Percentiles rank a stretch among this genome's conserved stretches.
These are phyloP conservation scores for Papilio glaucus DNA, from an alignment of 1,140 invertebrate genomes.

Conservation along the genomic window DNA sequence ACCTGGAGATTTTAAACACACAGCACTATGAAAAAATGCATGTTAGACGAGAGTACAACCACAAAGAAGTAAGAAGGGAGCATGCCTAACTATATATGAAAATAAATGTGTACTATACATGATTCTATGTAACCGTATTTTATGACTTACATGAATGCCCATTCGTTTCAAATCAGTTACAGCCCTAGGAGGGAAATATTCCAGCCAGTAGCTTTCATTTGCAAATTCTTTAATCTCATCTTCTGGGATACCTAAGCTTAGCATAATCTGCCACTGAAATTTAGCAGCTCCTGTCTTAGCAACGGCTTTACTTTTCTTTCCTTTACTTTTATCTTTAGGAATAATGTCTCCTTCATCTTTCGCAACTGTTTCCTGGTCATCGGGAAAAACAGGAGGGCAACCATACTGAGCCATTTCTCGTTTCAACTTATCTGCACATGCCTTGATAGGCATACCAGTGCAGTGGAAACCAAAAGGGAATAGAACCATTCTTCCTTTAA, in stretches of 20 bases:
- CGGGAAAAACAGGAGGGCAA: conserved; percentile 96
- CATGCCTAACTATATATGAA: no score
- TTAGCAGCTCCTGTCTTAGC: conserved; percentile 95
- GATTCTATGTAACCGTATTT: background rate
- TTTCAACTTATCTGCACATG: conserved; percentile 98
- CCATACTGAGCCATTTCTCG: conserved; percentile 97
- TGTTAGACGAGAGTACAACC: no score
- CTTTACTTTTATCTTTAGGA: conserved; percentile 97
- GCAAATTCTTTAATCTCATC: conserved; percentile 97
- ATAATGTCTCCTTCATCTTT: conserved; percentile 85
- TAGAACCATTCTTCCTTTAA: conserved; percentile 95
- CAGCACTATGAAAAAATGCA: no score
- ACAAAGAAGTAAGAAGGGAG: no score
- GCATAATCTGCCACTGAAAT: conserved; percentile 99
- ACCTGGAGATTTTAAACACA: no score
- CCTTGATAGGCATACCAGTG: conserved; percentile 98
- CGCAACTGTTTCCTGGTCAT: conserved; percentile 77
- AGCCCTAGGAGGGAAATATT: conserved; percentile 97
- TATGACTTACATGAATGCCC: conserved; percentile 91
- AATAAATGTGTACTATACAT: no score
- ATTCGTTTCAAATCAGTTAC: conserved; percentile 94
- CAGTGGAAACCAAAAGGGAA: conserved; percentile 99
- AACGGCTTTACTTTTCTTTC: conserved; percentile 99
- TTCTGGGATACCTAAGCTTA: conserved; percentile 93
- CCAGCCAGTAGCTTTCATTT: conserved; percentile 95